Percentiles rank a stretch among this genome's conserved stretches.
These are phyloP conservation scores for Caracal caracal DNA, from an alignment of 2,113 vertebrate species.

Conservation along the genomic window DNA sequence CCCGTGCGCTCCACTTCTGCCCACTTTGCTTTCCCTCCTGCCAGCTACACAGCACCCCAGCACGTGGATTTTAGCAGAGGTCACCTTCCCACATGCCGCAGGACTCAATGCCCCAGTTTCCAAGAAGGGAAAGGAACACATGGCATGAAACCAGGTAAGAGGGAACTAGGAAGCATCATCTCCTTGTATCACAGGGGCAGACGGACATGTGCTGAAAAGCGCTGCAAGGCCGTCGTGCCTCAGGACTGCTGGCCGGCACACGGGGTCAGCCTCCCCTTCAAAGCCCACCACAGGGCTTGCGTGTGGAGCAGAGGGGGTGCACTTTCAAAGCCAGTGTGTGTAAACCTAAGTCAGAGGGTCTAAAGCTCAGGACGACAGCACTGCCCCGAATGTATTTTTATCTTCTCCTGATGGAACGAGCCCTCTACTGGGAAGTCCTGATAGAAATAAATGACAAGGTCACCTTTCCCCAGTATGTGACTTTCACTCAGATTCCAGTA, in stretches of 20 bases:
- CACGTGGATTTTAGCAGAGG: background rate
- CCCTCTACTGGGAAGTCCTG: background rate
- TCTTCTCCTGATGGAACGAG: background rate
- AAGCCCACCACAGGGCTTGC: background rate
- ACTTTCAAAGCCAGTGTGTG: background rate
- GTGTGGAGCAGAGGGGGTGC: fast-evolving
- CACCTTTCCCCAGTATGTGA: background rate
- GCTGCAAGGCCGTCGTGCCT: fast-evolving
- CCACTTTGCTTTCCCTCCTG: background rate
- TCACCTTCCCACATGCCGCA: background rate
- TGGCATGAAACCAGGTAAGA: background rate
- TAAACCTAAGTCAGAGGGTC: background rate
- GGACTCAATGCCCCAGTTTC: background rate
- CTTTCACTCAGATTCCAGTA: background rate
- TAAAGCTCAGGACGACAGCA: background rate
- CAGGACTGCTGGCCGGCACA: fast-evolving
- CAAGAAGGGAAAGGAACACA: background rate
- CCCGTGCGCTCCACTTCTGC: background rate
- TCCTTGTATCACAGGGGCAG: background rate
- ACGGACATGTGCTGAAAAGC: background rate
- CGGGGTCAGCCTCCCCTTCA: background rate
- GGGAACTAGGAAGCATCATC: background rate
- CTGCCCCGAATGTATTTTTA: background rate
- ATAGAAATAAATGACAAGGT: background rate
- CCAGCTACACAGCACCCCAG: background rate